Evolutionary conservation across 2,888 invertebrate species (phyloP).

Genomic region (Drosophila nr. medialis): DNA sequence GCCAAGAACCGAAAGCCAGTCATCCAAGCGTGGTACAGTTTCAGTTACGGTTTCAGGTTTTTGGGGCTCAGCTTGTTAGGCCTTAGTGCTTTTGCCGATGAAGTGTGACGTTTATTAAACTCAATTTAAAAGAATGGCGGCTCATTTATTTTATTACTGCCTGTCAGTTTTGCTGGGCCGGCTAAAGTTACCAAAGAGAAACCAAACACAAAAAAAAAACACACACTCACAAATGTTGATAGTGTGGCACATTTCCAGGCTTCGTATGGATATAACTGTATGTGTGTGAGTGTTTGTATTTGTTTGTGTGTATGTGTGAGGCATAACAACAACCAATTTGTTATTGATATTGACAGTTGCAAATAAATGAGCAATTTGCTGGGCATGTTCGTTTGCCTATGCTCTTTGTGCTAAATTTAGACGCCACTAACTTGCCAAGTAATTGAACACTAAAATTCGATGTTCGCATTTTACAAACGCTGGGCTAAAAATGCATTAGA

Average conservation of each 20-base stretch:
- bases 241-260: constrained; percentile 70
- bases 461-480: constrained; percentile 12
- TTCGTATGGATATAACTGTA: constrained; percentile 5
- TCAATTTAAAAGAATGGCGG: constrained; percentile 81
- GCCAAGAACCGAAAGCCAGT: constrained; percentile 30
- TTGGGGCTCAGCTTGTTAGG: constrained; percentile 49
- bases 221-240: constrained; percentile 57
- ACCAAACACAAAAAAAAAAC: constrained; percentile 44
- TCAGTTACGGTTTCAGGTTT: constrained; percentile 53
- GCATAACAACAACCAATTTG: constrained; percentile 79
- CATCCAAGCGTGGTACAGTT: constrained; percentile 68
- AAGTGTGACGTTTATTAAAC: constrained; percentile 80
- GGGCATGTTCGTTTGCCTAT: constrained; percentile 46
- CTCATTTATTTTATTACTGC: constrained; percentile 80
- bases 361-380: constrained; percentile 80
- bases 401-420: constrained; percentile 53
- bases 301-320: constrained; percentile 49
- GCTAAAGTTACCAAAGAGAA: constrained; percentile 67
- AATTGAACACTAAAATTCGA: constrained; percentile 26
- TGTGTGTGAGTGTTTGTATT: constrained; percentile 28
- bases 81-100: constrained; percentile 74
- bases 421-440: constrained; percentile 23
- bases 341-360: constrained; percentile 82
- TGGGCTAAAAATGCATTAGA: constrained; percentile 43
- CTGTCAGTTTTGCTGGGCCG: constrained; percentile 64